Percentiles rank a stretch among this genome's conserved stretches.
Evolutionary conservation across 2,797 vertebrate genomes (phyloP).

Genomic region (Hydrophis major): DNA sequence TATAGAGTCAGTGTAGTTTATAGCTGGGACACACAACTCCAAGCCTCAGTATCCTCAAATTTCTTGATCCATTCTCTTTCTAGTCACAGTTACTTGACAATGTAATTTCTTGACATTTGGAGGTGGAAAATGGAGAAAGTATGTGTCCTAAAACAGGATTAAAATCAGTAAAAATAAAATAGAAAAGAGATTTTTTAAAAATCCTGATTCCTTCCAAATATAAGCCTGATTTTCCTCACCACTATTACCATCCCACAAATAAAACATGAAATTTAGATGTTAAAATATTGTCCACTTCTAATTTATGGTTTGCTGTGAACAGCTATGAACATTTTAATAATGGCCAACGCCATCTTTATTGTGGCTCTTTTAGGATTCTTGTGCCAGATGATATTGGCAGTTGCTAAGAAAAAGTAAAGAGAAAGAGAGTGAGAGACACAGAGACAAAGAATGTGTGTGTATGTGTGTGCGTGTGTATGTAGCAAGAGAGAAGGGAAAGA

Average conservation of each 20-base stretch:
- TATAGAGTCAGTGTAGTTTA: neutral
- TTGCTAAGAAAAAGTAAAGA: neutral
- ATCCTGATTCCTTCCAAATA: neutral
- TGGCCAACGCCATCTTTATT: neutral
- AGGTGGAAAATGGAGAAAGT: neutral
- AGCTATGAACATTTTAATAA: neutral
- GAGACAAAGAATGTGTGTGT: too few species aligned
- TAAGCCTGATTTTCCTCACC: neutral
- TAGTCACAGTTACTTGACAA: neutral
- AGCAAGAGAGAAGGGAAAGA: too few species aligned
- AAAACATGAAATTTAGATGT: neutral
- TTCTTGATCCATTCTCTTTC: neutral
- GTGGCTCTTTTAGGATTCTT: neutral
- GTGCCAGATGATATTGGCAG: neutral
- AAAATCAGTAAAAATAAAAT: neutral
- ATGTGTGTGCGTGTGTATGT: too few species aligned
- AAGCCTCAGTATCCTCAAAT: neutral
- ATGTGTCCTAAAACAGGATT: neutral
- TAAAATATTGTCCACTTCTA: neutral
- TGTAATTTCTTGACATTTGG: neutral
- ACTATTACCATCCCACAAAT: neutral
- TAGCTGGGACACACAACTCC: neutral
- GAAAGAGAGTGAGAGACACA: neutral
- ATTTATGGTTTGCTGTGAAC: neutral
- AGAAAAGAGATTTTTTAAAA: neutral